Conservation (phyloP, 2,113 vertebrate species). For the Manacus vitellinus region DNA sequence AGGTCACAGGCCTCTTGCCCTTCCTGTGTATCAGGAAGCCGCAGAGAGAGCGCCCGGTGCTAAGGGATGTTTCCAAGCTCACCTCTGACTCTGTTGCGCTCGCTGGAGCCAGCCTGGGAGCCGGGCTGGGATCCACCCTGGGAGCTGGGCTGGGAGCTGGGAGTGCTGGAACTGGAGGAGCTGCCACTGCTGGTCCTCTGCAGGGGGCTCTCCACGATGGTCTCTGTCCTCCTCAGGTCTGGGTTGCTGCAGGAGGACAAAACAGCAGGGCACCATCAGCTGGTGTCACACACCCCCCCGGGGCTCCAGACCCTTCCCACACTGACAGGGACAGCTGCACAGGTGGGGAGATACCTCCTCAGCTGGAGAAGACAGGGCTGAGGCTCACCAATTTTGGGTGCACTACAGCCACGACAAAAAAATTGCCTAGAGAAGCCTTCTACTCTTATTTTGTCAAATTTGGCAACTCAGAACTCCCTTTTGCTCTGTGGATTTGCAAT, state of each 20-base stretch:
- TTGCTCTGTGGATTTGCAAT: neutral
- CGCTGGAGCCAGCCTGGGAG: slow-evolving; percentile 87
- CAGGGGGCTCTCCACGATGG: slow-evolving; percentile 86
- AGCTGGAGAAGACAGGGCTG: neutral
- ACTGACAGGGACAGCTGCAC: neutral
- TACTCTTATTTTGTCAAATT: neutral
- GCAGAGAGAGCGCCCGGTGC: fast-evolving
- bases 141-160: slow-evolving; percentile 88
- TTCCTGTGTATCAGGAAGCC: neutral
- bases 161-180: slow-evolving; percentile 96
- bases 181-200: slow-evolving; percentile 96
- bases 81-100: slow-evolving; percentile 91
- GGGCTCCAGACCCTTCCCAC: neutral
- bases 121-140: slow-evolving; percentile 88
- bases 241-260: slow-evolving; percentile 82
- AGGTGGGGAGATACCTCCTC: neutral
- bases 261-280: neutral
- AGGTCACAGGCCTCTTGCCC: neutral
- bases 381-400: neutral
- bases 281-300: fast-evolving
- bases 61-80: neutral
- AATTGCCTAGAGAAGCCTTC: neutral
- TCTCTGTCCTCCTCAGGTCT: slow-evolving; percentile 88
- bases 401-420: fast-evolving
- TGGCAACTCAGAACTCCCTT: neutral